Conservation (phyloP, 2,888 invertebrate genomes). For the Antitype chi region DNA sequence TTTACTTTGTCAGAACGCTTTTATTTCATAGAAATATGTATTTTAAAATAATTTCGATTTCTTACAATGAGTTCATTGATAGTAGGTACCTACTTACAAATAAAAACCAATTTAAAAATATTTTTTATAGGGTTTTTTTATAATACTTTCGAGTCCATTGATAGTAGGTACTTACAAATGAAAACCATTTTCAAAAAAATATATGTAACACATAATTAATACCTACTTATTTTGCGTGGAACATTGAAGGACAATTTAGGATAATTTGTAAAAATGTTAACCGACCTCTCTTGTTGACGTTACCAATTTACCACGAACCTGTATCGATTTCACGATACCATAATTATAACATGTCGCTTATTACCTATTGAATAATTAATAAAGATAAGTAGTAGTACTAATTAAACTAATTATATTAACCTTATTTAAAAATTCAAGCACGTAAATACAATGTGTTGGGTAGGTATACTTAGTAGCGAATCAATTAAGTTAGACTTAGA, state of each 20-base stretch:
- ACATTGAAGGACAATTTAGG: background rate
- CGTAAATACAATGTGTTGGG: slow-evolving; percentile 7
- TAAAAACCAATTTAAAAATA: too few relatives aligned
- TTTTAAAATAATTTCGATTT: too few relatives aligned
- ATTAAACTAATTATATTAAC: slow-evolving; percentile 18
- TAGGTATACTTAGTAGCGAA: slow-evolving; percentile 18
- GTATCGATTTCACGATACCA: slow-evolving; percentile 31
- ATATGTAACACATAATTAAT: too few relatives aligned
- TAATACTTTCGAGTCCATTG: too few relatives aligned
- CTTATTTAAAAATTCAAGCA: slow-evolving; percentile 41
- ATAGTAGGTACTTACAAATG: too few relatives aligned
- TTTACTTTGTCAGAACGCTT: background rate
- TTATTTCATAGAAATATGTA: too few relatives aligned
- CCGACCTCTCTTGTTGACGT: background rate
- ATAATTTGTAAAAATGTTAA: background rate
- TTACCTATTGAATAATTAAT: slow-evolving; percentile 34
- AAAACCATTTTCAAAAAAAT: too few relatives aligned
- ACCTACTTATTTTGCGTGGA: background rate
- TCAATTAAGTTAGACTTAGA: slow-evolving; percentile 15
- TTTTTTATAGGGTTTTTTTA: too few relatives aligned
- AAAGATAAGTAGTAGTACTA: background rate
- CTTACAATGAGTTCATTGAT: background rate
- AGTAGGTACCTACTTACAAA: too few relatives aligned
- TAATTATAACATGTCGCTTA: slow-evolving; percentile 12
- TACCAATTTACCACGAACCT: background rate